Percentiles rank a stretch among this genome's conserved stretches.
These are phyloP conservation scores for Apeltes quadracus DNA, from an alignment of 2,113 vertebrate genomes.

Conservation along the genomic window DNA sequence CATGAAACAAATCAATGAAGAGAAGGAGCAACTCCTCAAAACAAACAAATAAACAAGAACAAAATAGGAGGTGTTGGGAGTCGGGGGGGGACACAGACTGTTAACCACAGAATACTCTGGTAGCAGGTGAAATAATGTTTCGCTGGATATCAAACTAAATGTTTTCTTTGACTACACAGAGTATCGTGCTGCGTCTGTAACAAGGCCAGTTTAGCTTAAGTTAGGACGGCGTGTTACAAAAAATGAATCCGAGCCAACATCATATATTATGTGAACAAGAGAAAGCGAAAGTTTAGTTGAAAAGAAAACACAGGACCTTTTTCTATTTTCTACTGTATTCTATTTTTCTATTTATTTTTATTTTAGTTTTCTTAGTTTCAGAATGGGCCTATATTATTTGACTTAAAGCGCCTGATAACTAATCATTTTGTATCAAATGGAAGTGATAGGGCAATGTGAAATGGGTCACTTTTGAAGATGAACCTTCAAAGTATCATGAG, in stretches of 20 bases:
- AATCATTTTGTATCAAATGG: background rate
- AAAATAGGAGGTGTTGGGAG: background rate
- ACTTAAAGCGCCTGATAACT: background rate
- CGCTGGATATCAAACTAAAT: background rate
- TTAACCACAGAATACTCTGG: background rate
- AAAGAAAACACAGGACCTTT: too few relatives aligned
- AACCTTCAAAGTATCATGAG: background rate
- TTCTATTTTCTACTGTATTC: too few relatives aligned
- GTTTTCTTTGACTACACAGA: background rate
- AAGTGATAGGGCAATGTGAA: background rate
- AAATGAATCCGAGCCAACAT: too few relatives aligned
- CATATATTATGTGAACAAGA: background rate
- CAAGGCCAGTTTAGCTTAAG: too few relatives aligned
- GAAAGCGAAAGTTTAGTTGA: too few relatives aligned
- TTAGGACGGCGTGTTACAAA: too few relatives aligned
- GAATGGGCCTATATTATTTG: background rate
- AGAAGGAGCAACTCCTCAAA: background rate
- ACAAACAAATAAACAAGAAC: background rate
- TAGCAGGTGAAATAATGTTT: background rate
- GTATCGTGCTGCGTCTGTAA: background rate
- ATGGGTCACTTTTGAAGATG: background rate
- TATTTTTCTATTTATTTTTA: too few relatives aligned
- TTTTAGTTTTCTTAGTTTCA: background rate
- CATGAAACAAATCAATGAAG: background rate
- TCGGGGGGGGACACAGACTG: background rate